These are phyloP conservation scores for Bhutanitis thaidina DNA, from an alignment of 2,888 invertebrate species.

Conservation along the genomic window DNA sequence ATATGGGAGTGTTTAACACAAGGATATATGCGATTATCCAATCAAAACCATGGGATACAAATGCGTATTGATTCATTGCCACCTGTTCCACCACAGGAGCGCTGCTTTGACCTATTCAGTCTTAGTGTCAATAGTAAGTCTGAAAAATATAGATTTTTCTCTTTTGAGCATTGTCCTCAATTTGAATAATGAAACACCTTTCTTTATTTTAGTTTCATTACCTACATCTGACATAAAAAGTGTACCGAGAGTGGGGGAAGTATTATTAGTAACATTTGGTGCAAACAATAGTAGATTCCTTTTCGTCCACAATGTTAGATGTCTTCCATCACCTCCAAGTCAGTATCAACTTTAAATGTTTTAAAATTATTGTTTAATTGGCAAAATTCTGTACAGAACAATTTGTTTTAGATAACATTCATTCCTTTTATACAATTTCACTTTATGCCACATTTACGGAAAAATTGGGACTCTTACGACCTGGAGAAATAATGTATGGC, in stretches of 20 bases:
- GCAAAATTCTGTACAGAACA: neutral
- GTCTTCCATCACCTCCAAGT: constrained; percentile 58
- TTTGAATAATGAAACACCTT: too few relatives aligned
- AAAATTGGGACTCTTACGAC: constrained; percentile 46
- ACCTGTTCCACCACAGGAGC: constrained; percentile 48
- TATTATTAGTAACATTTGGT: constrained; percentile 55
- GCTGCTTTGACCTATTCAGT: constrained; percentile 49
- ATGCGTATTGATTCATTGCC: constrained; percentile 59
- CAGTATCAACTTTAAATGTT: constrained; percentile 30
- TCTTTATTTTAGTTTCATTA: constrained; percentile 51
- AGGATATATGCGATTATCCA: constrained; percentile 45
- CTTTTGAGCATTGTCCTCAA: too few relatives aligned
- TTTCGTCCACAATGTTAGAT: constrained; percentile 59
- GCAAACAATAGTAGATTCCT: constrained; percentile 51
- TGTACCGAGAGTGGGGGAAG: constrained; percentile 58
- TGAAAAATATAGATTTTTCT: neutral
- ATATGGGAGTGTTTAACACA: constrained; percentile 79
- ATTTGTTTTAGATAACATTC: constrained; percentile 50
- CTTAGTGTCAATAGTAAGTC: constrained; percentile 58
- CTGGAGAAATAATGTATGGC: constrained; percentile 51
- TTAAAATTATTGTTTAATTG: neutral
- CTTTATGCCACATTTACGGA: constrained; percentile 58
- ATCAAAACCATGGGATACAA: constrained; percentile 35
- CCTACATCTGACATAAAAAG: constrained; percentile 43
- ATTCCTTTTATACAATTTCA: constrained; percentile 56